Evolutionary conservation across 1,140 invertebrate species (phyloP), one percentile per base, ranked within the genome.

Genomic region (Lasioglossum baleicum): DNA sequence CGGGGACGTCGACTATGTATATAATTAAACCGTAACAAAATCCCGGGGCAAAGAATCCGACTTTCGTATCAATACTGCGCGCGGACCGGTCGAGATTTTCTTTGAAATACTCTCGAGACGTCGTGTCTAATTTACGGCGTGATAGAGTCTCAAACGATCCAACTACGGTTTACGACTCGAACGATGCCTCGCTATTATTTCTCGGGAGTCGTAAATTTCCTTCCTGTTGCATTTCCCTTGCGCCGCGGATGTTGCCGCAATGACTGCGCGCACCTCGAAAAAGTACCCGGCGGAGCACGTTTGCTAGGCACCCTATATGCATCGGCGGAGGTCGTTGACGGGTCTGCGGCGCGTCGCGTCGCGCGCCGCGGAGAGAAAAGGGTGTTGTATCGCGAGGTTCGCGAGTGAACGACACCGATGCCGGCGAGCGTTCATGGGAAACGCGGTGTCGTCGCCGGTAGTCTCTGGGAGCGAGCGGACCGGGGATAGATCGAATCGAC

Each of bases 161-260:
- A 68, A 80, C 75, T 75, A 51, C 65, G 64, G 71, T 86, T 87
- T 86, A 83, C 78, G 71, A 76, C 83, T 61, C 42, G 51, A 67
- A 53, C 63, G 70, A 83, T 68, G 68, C 75, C 35, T 75, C 20
- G 53, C 77, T 74, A 83, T 78, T 85, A 80, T 85, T 86, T 53
- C 84, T 76, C 7, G 26, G 67, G 51, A 69, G 61, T 78, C 79
- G 65, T 83, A 83, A 83, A 86, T 80, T 70, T 81, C 76, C 72
- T 77, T 74, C 65, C 69, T 53, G 71, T 75, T 81, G 77, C 83
- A 81, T 80, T 82, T 85, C 69, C 81, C 74, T 75, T 60, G 22
- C 10, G 71, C 56, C 13, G 75, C 61, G 72, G 76, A 84, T 85
- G 69, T 51, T 53, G 53, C 42, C 51, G 80, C 75, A 51, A 64